A percentile compares a stretch with the other conserved stretches of the same genome.
Conservation (phyloP, 2,888 invertebrate genomes). For the Pristionchus arcanus region DNA sequence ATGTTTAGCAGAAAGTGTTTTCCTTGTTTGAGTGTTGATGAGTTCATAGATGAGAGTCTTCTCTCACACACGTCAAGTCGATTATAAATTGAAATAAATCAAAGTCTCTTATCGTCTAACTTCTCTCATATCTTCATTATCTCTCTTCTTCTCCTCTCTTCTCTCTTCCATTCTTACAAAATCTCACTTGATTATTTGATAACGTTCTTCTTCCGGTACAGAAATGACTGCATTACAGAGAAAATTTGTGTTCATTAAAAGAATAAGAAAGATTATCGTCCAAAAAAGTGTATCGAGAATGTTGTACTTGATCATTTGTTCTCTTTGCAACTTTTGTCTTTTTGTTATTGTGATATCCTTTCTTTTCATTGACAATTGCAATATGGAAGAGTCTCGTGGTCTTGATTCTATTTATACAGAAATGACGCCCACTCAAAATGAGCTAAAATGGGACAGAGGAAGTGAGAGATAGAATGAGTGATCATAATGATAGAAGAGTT, state of each 20-base stretch:
- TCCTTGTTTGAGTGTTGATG: neutral
- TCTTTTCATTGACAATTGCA: neutral
- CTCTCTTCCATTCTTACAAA: slow-evolving; percentile 16
- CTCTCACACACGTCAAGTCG: slow-evolving; percentile 48
- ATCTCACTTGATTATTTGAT: slow-evolving; percentile 5
- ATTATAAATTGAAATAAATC: slow-evolving; percentile 39
- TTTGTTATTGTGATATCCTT: neutral
- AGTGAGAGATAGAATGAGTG: slow-evolving; percentile 1
- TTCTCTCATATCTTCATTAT: slow-evolving; percentile 55
- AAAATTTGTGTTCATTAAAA: neutral
- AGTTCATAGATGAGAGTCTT: slow-evolving; percentile 42
- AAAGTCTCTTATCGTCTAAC: slow-evolving; percentile 39
- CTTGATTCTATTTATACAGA: neutral
- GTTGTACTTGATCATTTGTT: neutral
- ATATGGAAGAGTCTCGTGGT: neutral
- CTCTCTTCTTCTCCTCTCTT: slow-evolving; percentile 57
- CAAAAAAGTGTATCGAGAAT: neutral
- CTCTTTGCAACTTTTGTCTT: neutral
- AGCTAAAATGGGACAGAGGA: neutral
- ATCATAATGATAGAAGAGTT: slow-evolving; percentile 13
- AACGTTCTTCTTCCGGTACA: neutral
- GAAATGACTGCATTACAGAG: neutral
- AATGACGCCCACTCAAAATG: neutral
- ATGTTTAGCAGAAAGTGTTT: neutral
- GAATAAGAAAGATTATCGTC: neutral